phyloP scores from a whole-genome alignment of 2,888 invertebrate species.

The Philereme transversata region DNA sequence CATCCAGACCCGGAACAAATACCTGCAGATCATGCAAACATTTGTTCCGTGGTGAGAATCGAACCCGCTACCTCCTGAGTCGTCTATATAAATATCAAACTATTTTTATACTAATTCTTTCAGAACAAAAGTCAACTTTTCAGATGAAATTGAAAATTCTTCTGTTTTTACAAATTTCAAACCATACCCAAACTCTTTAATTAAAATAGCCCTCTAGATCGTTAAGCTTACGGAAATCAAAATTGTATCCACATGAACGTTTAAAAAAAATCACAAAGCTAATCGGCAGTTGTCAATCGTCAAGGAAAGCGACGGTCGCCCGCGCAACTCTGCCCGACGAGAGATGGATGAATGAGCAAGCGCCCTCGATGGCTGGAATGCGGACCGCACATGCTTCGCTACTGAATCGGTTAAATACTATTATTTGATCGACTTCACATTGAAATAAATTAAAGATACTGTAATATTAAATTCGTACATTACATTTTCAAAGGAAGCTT shows the following conservation, averaged over 20 bases:
- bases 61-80: too few species aligned
- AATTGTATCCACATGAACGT: constrained; percentile 25
- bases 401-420: constrained; percentile 20
- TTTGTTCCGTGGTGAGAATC: too few species aligned
- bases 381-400: constrained; percentile 38
- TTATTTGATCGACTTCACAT: neutral
- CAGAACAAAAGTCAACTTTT: too few species aligned
- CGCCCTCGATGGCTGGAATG: constrained; percentile 44
- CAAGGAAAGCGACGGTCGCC: constrained; percentile 41
- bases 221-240: constrained; percentile 35
- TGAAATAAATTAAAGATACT: neutral
- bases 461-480: too few species aligned
- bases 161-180: neutral
- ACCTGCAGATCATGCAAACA: too few species aligned
- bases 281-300: constrained; percentile 52
- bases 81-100: too few species aligned
- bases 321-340: constrained; percentile 50
- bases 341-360: constrained; percentile 68
- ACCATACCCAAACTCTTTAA: neutral
- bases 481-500: too few species aligned
- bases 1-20: too few species aligned
- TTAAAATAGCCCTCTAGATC: neutral
- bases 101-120: too few species aligned
- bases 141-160: neutral
- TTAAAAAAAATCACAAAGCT: constrained; percentile 46